Base-by-base conservation (phyloP, 2,113 vertebrate genomes). In the Dicentrarchus labrax region DNA sequence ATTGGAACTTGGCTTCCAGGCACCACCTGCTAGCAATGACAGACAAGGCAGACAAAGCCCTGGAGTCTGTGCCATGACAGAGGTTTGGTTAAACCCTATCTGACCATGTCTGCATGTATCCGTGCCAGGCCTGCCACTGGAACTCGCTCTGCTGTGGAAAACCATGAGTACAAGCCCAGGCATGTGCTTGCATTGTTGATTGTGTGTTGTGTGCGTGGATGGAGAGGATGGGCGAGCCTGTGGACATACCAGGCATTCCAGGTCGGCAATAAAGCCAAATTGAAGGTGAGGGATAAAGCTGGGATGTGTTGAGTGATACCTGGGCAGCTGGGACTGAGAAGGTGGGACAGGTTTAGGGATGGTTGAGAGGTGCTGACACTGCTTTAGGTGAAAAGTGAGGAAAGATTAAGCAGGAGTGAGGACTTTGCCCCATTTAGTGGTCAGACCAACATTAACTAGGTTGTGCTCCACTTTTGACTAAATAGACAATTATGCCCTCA, bases 221-320 rank as follows among this genome's bases (percentile, higher is more conserved):
- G 72, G 76, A 91, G 80, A 73, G 82, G 66, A 80, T 82, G 90
- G 93, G 90, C 75, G 86, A 87, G 91, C 71, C 92, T 82, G 56
- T 91, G 86, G 86, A 92, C 94, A 95, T 94, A 88, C 93, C 93
- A 86, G 41, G 47, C 85, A 94, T 95, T 94, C 94, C 94, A 88
- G 38, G 67, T 70, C 53, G 15, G 88, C 92, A 92, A 91, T 93
- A 93, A 94, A 93, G 87, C 80, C 88, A 91, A 91, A 91, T 79
- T 92, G 76, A 92, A 92, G 86, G 82, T 84, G 75, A 69, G 84
- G 86, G 91, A 89, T 87, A 80, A 89, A 87, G 85, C 50, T 21
- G 38, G 79, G 80, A 83, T 92, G 91, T 87, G 90, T 59, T 90
- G 92, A 94, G 78, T 83, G 94, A 93, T 91, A 91, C 86, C 91